A percentile compares a stretch with the other conserved stretches of the same genome.
Evolutionary conservation across 92 coral and sea anemone species (phyloP).

Genomic region (Umimayanthus kanabou): DNA sequence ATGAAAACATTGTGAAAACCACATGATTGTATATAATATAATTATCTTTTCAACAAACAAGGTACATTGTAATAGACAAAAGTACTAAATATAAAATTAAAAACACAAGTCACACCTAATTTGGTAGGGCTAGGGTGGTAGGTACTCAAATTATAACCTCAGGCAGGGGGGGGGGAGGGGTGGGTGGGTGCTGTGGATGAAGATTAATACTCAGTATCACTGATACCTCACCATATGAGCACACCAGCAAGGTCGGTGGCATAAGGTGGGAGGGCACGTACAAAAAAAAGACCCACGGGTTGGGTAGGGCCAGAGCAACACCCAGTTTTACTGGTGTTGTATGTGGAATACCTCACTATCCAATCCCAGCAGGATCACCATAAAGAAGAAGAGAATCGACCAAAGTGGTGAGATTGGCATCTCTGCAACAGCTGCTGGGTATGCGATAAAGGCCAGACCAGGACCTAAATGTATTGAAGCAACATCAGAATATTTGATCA

Average conservation of each 20-base stretch:
- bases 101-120: background rate
- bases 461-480: slow-evolving; percentile 80
- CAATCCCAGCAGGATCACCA: slow-evolving; percentile 97
- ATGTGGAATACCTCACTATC: slow-evolving; percentile 89
- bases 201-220: background rate
- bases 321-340: slow-evolving; percentile 45
- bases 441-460: slow-evolving; percentile 99
- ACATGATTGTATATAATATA: background rate
- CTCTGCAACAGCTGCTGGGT: slow-evolving; percentile 98
- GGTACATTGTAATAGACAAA: too few relatives aligned
- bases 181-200: background rate
- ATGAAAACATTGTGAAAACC: background rate
- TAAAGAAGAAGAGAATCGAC: slow-evolving; percentile 97
- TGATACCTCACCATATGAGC: background rate
- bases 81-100: background rate
- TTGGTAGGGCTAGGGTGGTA: background rate
- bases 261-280: background rate
- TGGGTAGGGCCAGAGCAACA: slow-evolving; percentile 29
- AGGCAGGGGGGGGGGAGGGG: background rate
- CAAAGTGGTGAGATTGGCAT: slow-evolving; percentile 97
- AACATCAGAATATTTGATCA: slow-evolving; percentile 48
- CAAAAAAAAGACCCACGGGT: background rate
- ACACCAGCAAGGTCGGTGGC: background rate
- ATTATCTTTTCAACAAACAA: background rate
- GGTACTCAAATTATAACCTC: background rate